Evolutionary conservation across 2,888 invertebrate species (phyloP), one percentile per base, ranked within the genome.

Genomic region (Lepeophtheirus nordmannii): DNA sequence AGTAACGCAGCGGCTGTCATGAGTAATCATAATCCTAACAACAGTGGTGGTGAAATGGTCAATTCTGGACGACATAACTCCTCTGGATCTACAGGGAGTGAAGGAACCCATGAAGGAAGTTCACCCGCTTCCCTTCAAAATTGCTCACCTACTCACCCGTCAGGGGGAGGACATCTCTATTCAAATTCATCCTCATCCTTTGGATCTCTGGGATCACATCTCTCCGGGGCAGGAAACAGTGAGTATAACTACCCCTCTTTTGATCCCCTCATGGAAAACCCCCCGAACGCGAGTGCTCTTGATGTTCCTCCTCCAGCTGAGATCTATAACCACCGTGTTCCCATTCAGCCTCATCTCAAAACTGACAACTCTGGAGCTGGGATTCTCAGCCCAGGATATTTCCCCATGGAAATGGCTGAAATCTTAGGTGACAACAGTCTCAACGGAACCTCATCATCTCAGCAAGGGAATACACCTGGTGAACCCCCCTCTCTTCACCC

Each of bases 201-300:
- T 30, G 30, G 30, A 30, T 10, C 61, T 14, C 8, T 22, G 14
- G 20, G 58, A 14, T 22, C 58, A 23, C 23, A 20, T 58, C 22
- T 23, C 56, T 56, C 53, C 23, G 41, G 17, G 10, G 10, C 39
- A 1, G 30, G 30, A 30, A 30, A 30, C 30, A 30, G 30, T 30
- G 60, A 60, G 14, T 60, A 60, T 30, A 60, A 37, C 39, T 23
- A 56, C 30, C 20, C 30, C 30, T 37, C 22, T n/a, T 66, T 66
- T 41, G 60, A 66, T 40, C 66, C 66, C 30, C 38, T 60, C 22
- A 66, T 66, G 66, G 66, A 66, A 22, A 66, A 40, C 37, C 66
- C 66, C 3, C 66, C 66, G 3, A 66, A 66, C 17, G 66, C 66
- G 14, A 66, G 40, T 17, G 66, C 58, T 22, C 20, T 17, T 8